These are phyloP conservation scores for Nicator chloris DNA, from an alignment of 2,113 vertebrate genomes.

Conservation along the genomic window DNA sequence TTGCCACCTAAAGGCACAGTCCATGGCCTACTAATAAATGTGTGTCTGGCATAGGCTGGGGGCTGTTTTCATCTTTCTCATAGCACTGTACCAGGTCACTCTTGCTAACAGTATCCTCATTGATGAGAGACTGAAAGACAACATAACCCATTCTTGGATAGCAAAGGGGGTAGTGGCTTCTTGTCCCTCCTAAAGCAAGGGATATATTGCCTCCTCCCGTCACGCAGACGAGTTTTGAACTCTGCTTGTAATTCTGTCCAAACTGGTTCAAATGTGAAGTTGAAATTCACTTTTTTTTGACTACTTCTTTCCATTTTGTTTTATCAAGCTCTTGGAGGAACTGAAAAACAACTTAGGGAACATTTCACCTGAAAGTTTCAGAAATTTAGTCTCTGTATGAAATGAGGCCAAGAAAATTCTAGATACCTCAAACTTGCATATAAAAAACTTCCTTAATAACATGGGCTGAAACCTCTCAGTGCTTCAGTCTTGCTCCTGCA, in stretches of 20 bases:
- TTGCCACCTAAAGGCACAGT: not conserved
- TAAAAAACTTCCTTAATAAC: not conserved
- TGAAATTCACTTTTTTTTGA: not conserved
- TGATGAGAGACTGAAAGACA: not conserved
- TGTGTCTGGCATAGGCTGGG: not conserved
- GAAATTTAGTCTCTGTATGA: not conserved
- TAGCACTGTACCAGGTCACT: too few relatives aligned
- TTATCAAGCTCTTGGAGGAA: not conserved
- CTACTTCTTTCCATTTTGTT: not conserved
- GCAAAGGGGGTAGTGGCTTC: not conserved
- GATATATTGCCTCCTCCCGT: rapidly evolving
- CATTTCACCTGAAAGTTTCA: not conserved
- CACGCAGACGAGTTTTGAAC: rapidly evolving
- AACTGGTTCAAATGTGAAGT: not conserved
- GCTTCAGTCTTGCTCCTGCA: not conserved
- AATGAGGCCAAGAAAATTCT: not conserved
- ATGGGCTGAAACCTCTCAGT: not conserved
- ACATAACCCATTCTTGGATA: not conserved
- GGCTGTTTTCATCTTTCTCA: not conserved
- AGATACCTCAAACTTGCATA: not conserved
- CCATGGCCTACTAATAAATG: not conserved
- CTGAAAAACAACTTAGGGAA: not conserved
- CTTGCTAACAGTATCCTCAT: not conserved
- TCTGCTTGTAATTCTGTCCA: not conserved
- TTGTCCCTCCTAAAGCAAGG: not conserved